Evolutionary conservation across 2,888 invertebrate genomes (phyloP), one percentile per base, ranked within the genome.

Genomic region (Sarcophaga subvicina): DNA sequence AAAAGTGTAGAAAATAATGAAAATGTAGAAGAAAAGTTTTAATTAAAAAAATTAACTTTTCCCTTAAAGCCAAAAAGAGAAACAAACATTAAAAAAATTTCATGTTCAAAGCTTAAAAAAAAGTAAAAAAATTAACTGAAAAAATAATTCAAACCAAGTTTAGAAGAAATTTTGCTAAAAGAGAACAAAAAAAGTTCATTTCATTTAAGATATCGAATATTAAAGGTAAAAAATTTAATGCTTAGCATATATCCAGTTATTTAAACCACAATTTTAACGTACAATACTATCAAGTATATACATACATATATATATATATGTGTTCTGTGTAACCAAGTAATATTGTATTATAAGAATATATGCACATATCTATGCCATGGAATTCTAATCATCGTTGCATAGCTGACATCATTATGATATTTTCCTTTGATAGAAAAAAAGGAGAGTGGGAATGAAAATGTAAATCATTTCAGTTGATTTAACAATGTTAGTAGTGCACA

Each of bases 401-500:
- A 4, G n/a, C 25, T 71, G 71, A 60, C n/a, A 60, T 10, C 60
- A 6, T 37, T 27, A 59, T 20, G n/a, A 37, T 12, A 37, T 17
- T 63, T 73, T 54, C 14, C 5, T 54, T 62, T 8, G 47, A 63
- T 62, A 27, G 3, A 22, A 45, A 62, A 47, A 14, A 47, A 73
- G 63, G 6, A 14, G 14, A 54, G 37, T 4, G 4, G 4, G 17
- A 54, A 3, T 10, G 17, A 14, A 54, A 54, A 54, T 45, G 37
- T 62, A 63, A 73, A 63, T 73, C 47, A 73, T 63, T 63, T 62
- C 22, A 47, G 45, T 14, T 73, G 62, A 60, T 73, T 73, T 14
- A 45, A 73, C 22, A 2, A 10, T 27, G 45, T 73, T 14, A 73
- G 54, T 54, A 54, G 54, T 54, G 14, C 4, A 11, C 63, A 10